Conservation (phyloP, 37 sponge, comb jelly and placozoan species). For the Theonella swinhoei region DNA sequence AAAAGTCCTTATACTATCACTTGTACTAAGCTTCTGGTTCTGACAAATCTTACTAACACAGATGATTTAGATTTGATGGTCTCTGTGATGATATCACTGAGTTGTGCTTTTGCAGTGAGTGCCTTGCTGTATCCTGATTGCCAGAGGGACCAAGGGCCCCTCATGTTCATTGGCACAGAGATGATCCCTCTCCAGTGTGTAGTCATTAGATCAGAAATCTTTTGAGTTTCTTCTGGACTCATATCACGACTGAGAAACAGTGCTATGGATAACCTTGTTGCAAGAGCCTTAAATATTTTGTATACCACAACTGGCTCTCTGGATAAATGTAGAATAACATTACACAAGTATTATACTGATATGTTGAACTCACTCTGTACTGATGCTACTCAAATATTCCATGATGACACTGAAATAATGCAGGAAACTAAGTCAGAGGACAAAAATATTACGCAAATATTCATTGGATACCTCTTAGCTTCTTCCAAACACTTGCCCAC, state of each 20-base stretch:
- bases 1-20: background rate
- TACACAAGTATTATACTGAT: background rate
- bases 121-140: slow-evolving; percentile 78
- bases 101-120: slow-evolving; percentile 67
- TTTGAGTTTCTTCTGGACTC: slow-evolving; percentile 21
- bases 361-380: slow-evolving; percentile 13
- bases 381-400: slow-evolving; percentile 9
- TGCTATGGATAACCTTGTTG: slow-evolving; percentile 63
- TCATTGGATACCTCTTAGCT: slow-evolving; percentile 26
- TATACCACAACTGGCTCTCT: slow-evolving; percentile 64
- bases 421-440: background rate
- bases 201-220: slow-evolving; percentile 73
- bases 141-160: slow-evolving; percentile 47
- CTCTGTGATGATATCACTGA: slow-evolving; percentile 34
- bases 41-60: too few relatives aligned
- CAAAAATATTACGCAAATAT: background rate
- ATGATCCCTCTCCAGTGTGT: slow-evolving; percentile 88
- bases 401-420: slow-evolving; percentile 16
- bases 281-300: slow-evolving; percentile 68
- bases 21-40: background rate
- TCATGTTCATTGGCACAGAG: slow-evolving; percentile 79
- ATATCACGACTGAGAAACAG: slow-evolving; percentile 68
- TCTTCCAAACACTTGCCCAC: slow-evolving; percentile 10
- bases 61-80: slow-evolving; percentile 38
- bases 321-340: background rate